Percentiles rank a stretch among this genome's conserved stretches.
These are phyloP conservation scores for Metallyticus violacea DNA, from an alignment of 2,888 invertebrate genomes.

Conservation along the genomic window DNA sequence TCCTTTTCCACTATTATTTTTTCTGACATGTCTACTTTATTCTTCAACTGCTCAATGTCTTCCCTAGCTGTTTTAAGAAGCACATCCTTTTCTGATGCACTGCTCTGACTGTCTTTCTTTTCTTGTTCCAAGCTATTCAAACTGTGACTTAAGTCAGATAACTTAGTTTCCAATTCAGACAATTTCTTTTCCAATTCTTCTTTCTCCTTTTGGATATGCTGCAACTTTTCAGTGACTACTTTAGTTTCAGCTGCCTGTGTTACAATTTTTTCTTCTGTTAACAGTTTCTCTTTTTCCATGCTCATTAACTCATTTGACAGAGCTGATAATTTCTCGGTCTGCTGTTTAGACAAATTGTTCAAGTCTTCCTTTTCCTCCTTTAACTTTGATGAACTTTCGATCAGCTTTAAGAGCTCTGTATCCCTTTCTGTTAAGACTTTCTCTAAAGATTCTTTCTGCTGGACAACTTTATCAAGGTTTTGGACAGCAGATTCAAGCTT, in stretches of 20 bases:
- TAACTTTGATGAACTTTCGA: slow-evolving; percentile 47
- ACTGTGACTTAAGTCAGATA: slow-evolving; percentile 42
- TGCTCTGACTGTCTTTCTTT: slow-evolving; percentile 49
- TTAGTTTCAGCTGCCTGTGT: slow-evolving; percentile 4
- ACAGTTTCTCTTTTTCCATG: slow-evolving; percentile 44
- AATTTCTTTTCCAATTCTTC: slow-evolving; percentile 48
- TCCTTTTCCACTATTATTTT: slow-evolving; percentile 11
- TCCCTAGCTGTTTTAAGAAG: slow-evolving; percentile 43
- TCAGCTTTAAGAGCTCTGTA: slow-evolving; percentile 49
- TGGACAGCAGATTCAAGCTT: slow-evolving; percentile 48
- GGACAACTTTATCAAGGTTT: slow-evolving; percentile 42
- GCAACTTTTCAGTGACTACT: slow-evolving; percentile 43
- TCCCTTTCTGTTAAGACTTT: slow-evolving; percentile 49
- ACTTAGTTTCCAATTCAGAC: slow-evolving; percentile 47
- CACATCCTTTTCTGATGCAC: slow-evolving; percentile 47
- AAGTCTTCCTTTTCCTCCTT: slow-evolving; percentile 40
- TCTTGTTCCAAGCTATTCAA: slow-evolving; percentile 49
- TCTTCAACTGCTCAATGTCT: slow-evolving; percentile 13
- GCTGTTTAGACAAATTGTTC: slow-evolving; percentile 35
- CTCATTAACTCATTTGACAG: slow-evolving; percentile 38
- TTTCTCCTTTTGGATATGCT: slow-evolving; percentile 48
- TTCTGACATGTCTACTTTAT: slow-evolving; percentile 17
- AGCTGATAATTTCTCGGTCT: slow-evolving; percentile 37
- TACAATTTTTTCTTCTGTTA: slow-evolving; percentile 11
- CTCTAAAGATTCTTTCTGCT: slow-evolving; percentile 25